These are phyloP conservation scores for Alviniconcha marisindica DNA, from an alignment of 1,140 invertebrate genomes.

Conservation along the genomic window DNA sequence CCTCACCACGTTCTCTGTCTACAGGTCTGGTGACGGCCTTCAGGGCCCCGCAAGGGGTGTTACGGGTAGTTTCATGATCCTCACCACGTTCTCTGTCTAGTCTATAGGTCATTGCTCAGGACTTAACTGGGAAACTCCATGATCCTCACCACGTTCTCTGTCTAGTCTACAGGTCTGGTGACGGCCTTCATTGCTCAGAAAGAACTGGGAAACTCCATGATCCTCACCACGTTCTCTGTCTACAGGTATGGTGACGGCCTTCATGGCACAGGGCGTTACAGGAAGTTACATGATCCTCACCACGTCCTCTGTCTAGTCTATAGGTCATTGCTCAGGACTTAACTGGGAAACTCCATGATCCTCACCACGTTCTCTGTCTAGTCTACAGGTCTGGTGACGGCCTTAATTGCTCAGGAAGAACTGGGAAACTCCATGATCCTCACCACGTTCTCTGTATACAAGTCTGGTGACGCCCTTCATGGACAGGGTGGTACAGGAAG, in stretches of 20 bases:
- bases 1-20: slow-evolving; percentile 51
- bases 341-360: slow-evolving; percentile 54
- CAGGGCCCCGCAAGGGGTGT: slow-evolving; percentile 57
- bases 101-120: slow-evolving; percentile 58
- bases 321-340: too few species aligned
- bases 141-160: slow-evolving; percentile 48
- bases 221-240: too few species aligned
- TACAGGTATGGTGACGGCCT: slow-evolving; percentile 51
- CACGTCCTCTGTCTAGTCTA: slow-evolving; percentile 25
- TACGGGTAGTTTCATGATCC: slow-evolving; percentile 55
- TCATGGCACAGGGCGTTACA: background rate
- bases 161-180: slow-evolving; percentile 55
- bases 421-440: too few species aligned
- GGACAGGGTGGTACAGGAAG: too few species aligned
- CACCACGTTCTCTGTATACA: too few species aligned
- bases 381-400: slow-evolving; percentile 62
- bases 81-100: slow-evolving; percentile 43
- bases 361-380: slow-evolving; percentile 44
- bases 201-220: too few species aligned
- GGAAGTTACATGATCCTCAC: slow-evolving; percentile 55
- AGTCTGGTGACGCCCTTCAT: slow-evolving; percentile 51
- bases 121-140: too few species aligned
- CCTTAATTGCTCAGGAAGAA: slow-evolving; percentile 54
- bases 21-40: slow-evolving; percentile 64
- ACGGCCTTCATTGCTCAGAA: slow-evolving; percentile 64